Conservation (phyloP, 2,888 invertebrate species). For the Catocala fraxini region DNA sequence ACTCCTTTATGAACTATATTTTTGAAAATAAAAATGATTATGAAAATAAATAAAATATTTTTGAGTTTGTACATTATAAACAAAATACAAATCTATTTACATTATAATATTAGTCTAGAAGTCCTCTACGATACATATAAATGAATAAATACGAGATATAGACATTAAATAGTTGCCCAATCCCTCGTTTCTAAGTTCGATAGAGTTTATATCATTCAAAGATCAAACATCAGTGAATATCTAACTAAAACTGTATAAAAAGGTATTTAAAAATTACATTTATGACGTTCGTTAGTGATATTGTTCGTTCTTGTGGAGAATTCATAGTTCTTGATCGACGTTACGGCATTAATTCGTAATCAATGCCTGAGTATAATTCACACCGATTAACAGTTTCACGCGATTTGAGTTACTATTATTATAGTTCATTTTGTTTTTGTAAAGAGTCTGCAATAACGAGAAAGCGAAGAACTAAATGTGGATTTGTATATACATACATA, state of each 20-base stretch:
- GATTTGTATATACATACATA: no score
- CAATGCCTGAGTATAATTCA: slow-evolving; percentile 20
- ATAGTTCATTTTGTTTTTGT: slow-evolving; percentile 14
- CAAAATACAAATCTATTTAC: no score
- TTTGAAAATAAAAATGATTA: no score
- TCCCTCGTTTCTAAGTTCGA: no score
- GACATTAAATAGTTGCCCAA: no score
- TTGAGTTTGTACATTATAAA: no score
- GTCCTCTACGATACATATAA: no score
- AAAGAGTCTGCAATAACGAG: not conserved
- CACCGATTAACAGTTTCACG: slow-evolving; percentile 28
- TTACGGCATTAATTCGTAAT: slow-evolving; percentile 26
- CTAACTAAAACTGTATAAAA: slow-evolving; percentile 4
- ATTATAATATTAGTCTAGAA: no score
- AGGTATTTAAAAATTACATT: slow-evolving; percentile 15
- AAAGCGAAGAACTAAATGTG: not conserved
- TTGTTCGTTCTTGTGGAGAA: slow-evolving; percentile 12
- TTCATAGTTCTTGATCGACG: slow-evolving; percentile 17
- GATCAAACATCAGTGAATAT: slow-evolving; percentile 4
- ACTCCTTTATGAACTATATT: no score
- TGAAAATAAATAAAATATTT: no score
- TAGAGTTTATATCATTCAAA: not conserved
- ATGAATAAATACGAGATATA: no score
- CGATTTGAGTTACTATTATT: slow-evolving; percentile 22
- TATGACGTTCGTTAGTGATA: slow-evolving; percentile 20